Evolutionary conservation across 2,888 invertebrate genomes (phyloP).

Genomic region (Dione vanillae): DNA sequence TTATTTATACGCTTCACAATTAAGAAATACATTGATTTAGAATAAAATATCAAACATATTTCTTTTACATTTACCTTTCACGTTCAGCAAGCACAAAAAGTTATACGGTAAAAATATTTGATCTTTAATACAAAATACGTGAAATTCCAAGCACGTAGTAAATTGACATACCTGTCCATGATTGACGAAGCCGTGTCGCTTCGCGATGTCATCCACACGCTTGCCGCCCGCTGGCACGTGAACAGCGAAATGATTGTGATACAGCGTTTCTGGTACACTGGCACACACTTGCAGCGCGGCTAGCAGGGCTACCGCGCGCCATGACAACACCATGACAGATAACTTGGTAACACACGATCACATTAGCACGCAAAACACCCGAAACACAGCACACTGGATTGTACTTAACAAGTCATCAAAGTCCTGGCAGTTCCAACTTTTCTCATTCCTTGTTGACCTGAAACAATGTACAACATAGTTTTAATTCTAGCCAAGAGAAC

Average conservation of each 20-base stretch:
- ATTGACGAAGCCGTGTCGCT: conserved; percentile 93
- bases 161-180: conserved; percentile 91
- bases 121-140: neutral
- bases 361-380: conserved; percentile 38
- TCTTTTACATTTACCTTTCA: neutral
- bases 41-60: neutral
- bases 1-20: neutral
- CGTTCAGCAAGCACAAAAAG: neutral
- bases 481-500: conserved; percentile 59
- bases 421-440: conserved; percentile 30
- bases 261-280: conserved; percentile 79
- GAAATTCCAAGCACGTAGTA: neutral
- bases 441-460: conserved; percentile 49
- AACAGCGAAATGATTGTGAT: conserved; percentile 93
- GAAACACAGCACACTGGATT: conserved; percentile 35
- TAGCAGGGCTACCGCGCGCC: conserved; percentile 63
- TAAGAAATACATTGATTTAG: neutral
- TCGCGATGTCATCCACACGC: conserved; percentile 91
- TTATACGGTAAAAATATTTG: neutral
- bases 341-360: conserved; percentile 54
- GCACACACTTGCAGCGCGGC: conserved; percentile 62
- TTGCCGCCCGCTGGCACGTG: conserved; percentile 89
- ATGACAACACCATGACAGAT: conserved; percentile 74
- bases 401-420: conserved; percentile 36
- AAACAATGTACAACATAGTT: conserved; percentile 47